Percentiles rank a stretch among this genome's conserved stretches.
These are phyloP conservation scores for Charanyca ferruginea DNA, from an alignment of 2,888 invertebrate species.

Conservation along the genomic window DNA sequence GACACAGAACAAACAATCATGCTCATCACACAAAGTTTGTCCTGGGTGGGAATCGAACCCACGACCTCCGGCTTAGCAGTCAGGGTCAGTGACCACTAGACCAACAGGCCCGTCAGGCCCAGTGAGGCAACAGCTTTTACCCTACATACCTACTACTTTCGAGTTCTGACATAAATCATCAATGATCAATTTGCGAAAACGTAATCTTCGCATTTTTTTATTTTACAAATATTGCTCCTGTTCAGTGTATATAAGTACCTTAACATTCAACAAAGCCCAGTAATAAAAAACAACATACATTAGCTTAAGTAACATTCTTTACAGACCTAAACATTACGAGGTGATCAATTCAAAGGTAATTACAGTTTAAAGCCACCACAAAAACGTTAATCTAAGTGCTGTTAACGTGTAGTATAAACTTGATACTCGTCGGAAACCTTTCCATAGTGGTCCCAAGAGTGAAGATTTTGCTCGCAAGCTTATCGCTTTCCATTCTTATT, in stretches of 20 bases:
- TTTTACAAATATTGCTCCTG: background rate
- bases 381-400: conserved; percentile 37
- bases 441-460: conserved; percentile 72
- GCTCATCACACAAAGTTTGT: too few relatives aligned
- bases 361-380: conserved; percentile 45
- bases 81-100: too few relatives aligned
- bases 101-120: too few relatives aligned
- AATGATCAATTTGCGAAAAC: background rate
- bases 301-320: conserved; percentile 34
- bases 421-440: conserved; percentile 67
- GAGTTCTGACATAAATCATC: too few relatives aligned
- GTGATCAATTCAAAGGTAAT: conserved; percentile 43
- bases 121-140: too few relatives aligned
- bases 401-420: conserved; percentile 58
- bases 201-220: background rate
- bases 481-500: conserved; percentile 74
- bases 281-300: conserved; percentile 8
- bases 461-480: conserved; percentile 66
- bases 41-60: too few relatives aligned
- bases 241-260: background rate
- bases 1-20: too few relatives aligned
- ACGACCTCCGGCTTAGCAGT: too few relatives aligned
- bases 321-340: conserved; percentile 24
- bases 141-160: too few relatives aligned
- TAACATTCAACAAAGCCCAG: background rate